These are phyloP conservation scores for Pandion haliaetus DNA, from an alignment of 2,113 vertebrate genomes.

Conservation along the genomic window DNA sequence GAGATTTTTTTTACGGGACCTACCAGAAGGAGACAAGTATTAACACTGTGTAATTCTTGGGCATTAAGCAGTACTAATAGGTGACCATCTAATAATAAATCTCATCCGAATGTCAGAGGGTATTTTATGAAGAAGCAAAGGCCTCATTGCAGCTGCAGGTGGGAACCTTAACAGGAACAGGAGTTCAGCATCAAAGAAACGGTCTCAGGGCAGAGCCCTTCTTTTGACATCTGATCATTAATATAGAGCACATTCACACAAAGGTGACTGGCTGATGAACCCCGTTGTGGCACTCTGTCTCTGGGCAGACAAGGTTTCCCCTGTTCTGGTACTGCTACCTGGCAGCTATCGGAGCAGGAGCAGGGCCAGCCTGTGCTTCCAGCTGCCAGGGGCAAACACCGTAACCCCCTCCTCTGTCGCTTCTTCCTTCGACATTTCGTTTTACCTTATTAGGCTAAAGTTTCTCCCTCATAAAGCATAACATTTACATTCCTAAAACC, in stretches of 20 bases:
- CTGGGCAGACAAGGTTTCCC: neutral
- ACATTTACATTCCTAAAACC: constrained; percentile 60
- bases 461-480: constrained; percentile 44
- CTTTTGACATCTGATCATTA: neutral
- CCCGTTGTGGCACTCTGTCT: neutral
- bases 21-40: neutral
- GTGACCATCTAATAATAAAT: neutral
- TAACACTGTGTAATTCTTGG: neutral
- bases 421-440: neutral
- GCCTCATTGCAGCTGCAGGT: neutral
- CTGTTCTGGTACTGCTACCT: neutral
- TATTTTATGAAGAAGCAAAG: neutral
- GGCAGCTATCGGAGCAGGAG: neutral
- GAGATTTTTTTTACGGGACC: neutral
- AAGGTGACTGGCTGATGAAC: neutral
- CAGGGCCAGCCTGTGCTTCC: neutral
- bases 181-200: neutral
- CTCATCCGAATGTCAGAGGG: neutral
- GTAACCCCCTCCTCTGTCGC: neutral
- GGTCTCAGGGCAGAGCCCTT: neutral
- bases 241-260: neutral
- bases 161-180: neutral
- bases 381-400: constrained; percentile 21
- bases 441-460: constrained; percentile 64
- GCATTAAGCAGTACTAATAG: neutral